These are phyloP conservation scores for Platypus cylindrus DNA, from an alignment of 2,888 invertebrate genomes.

Conservation along the genomic window DNA sequence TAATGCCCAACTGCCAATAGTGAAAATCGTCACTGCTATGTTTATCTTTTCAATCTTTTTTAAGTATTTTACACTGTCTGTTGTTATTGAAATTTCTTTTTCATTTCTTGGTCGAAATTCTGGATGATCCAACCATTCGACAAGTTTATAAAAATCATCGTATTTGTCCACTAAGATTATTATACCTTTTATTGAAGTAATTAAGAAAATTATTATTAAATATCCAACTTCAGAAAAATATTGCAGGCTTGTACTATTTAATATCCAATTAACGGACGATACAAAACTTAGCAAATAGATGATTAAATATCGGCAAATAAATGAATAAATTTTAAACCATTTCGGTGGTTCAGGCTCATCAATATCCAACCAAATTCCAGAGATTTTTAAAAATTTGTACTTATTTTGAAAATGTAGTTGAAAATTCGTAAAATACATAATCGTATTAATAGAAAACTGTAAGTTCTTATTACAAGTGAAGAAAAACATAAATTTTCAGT, in stretches of 20 bases:
- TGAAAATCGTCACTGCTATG: not conserved
- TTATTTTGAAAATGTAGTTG: not conserved
- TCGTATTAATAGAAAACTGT: not conserved
- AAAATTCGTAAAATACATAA: not conserved
- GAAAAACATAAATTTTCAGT: too few relatives aligned
- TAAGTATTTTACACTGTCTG: not conserved
- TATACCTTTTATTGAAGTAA: slow-evolving; percentile 1
- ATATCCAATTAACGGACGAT: slow-evolving; percentile 1
- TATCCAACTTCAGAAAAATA: slow-evolving; percentile 4
- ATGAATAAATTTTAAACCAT: not conserved
- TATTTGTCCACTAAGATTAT: not conserved
- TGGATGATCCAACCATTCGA: not conserved
- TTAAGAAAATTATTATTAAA: not conserved
- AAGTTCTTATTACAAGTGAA: too few relatives aligned
- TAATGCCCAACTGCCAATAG: not conserved
- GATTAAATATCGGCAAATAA: not conserved
- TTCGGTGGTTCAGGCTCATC: not conserved
- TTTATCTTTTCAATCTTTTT: not conserved
- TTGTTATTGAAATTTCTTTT: not conserved
- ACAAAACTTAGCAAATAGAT: slow-evolving; percentile 1
- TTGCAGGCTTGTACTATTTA: slow-evolving; percentile 1
- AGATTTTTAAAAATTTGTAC: not conserved
- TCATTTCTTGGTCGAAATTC: not conserved
- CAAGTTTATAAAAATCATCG: not conserved
- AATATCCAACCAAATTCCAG: not conserved